These are phyloP conservation scores for Ptychadena robeensis DNA, from an alignment of 2,797 vertebrate genomes.

Conservation along the genomic window DNA sequence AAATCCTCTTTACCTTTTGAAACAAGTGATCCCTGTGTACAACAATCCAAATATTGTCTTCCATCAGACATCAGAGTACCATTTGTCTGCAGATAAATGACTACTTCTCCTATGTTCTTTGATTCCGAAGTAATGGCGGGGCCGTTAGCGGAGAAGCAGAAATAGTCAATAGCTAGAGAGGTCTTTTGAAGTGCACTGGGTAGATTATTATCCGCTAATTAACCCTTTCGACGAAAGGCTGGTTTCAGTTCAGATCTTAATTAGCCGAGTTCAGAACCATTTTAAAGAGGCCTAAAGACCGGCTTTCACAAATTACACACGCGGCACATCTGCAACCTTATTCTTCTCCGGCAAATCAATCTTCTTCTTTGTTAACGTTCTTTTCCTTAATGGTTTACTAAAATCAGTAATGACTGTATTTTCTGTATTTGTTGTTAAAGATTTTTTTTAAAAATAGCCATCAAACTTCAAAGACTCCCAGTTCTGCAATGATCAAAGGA, in stretches of 20 bases:
- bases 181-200: slow-evolving; percentile 35
- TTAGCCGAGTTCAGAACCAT: neutral
- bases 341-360: neutral
- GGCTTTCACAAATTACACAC: neutral
- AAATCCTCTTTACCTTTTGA: neutral
- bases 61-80: slow-evolving; percentile 3
- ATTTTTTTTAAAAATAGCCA: too few species aligned
- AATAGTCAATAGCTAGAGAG: slow-evolving; percentile 38
- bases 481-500: too few species aligned
- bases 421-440: too few species aligned
- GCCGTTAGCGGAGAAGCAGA: slow-evolving; percentile 17
- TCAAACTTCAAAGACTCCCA: too few species aligned
- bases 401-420: too few species aligned
- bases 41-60: slow-evolving; percentile 14
- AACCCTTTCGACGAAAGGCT: slow-evolving; percentile 8
- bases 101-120: slow-evolving; percentile 38
- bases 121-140: slow-evolving; percentile 33
- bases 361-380: neutral
- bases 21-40: neutral
- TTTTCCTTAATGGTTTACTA: neutral
- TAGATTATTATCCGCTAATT: slow-evolving; percentile 40
- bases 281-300: neutral
- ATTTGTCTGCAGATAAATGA: slow-evolving; percentile 35
- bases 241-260: slow-evolving; percentile 27
- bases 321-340: neutral